phyloP scores from a whole-genome alignment of 2,113 vertebrate species.

The Sebastes schlegelii region DNA sequence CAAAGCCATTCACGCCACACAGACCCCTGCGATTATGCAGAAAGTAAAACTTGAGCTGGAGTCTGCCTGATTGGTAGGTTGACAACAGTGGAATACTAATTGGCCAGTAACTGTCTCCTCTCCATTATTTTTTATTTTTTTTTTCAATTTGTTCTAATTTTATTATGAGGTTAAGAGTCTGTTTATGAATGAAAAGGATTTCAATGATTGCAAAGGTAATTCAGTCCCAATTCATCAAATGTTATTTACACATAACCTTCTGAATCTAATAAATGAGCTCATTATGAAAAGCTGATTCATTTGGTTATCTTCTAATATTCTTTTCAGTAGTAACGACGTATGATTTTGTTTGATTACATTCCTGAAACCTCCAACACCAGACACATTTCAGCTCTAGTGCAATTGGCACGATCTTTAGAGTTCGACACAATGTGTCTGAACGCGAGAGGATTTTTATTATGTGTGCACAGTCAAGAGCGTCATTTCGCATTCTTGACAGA shows the following conservation, averaged over 20 bases:
- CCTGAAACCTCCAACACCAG: background rate
- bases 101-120: background rate
- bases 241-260: background rate
- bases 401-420: background rate
- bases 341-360: background rate
- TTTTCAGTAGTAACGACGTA: background rate
- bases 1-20: background rate
- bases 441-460: constrained; percentile 6
- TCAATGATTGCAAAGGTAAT: background rate
- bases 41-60: background rate
- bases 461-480: background rate
- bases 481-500: constrained; percentile 1
- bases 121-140: background rate
- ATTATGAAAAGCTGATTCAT: background rate
- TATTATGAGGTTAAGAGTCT: background rate
- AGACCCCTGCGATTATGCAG: background rate
- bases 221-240: background rate
- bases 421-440: constrained; percentile 16
- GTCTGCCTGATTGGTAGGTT: background rate
- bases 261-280: background rate
- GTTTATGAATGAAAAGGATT: background rate
- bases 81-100: background rate
- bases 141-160: background rate
- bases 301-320: background rate
- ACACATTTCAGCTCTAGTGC: background rate